phyloP scores from a whole-genome alignment of 2,888 invertebrate genomes.

The Heliconius aoede region DNA sequence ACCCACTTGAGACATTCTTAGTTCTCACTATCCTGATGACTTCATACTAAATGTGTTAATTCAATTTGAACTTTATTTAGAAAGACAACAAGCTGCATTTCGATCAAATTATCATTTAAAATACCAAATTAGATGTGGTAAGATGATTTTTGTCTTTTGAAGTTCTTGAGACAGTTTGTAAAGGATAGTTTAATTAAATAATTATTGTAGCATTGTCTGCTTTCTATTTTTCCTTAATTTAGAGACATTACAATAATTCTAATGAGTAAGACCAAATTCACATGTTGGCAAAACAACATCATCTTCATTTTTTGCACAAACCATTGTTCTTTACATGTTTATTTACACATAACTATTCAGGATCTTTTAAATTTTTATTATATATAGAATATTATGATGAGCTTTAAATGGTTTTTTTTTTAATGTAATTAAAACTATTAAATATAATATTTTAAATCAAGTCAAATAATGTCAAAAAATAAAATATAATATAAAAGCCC shows the following conservation, averaged over 20 bases:
- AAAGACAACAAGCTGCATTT: neutral
- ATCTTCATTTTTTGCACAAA: too few species aligned
- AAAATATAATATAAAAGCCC: too few species aligned
- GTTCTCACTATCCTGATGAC: constrained; percentile 33
- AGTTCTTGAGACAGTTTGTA: neutral
- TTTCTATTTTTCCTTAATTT: neutral
- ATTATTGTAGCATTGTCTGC: neutral
- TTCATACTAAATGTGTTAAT: constrained; percentile 21
- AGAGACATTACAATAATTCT: neutral
- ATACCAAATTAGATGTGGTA: constrained; percentile 14
- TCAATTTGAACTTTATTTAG: constrained; percentile 24
- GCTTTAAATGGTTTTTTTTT: too few species aligned
- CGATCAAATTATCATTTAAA: neutral
- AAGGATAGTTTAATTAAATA: neutral
- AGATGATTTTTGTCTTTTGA: constrained; percentile 1
- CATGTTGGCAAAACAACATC: too few species aligned
- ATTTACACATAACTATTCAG: too few species aligned
- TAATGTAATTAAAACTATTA: too few species aligned
- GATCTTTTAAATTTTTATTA: too few species aligned
- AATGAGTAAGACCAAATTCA: too few species aligned
- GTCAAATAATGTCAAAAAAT: too few species aligned
- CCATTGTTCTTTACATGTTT: too few species aligned
- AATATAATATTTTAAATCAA: too few species aligned
- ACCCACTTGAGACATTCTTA: constrained; percentile 35
- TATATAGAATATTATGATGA: too few species aligned